These are phyloP conservation scores for Trichosurus vulpecula DNA, from an alignment of 2,797 vertebrate genomes.

Conservation along the genomic window DNA sequence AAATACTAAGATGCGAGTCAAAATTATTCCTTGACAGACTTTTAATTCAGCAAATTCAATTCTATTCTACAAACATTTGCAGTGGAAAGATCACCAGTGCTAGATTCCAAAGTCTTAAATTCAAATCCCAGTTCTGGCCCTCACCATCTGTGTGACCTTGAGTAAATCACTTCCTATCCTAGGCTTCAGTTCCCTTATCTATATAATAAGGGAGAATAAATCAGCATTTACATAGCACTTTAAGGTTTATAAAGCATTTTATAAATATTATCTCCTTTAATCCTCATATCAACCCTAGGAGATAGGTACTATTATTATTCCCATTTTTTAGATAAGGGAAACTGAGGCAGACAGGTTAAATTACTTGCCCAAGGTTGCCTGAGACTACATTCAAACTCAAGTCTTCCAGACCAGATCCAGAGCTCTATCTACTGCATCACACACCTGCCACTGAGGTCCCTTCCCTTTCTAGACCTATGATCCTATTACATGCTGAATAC, in stretches of 20 bases:
- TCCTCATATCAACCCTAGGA: background rate
- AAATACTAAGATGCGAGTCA: background rate
- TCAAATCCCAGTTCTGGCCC: background rate
- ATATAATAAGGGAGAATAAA: background rate
- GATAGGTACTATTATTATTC: background rate
- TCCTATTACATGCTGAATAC: background rate
- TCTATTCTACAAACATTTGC: background rate
- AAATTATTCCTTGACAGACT: background rate
- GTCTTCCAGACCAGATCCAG: background rate
- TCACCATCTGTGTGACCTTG: background rate
- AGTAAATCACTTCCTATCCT: background rate
- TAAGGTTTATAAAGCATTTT: background rate
- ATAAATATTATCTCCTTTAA: background rate
- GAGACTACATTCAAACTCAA: background rate
- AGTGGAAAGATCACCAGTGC: background rate
- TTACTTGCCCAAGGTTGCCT: background rate
- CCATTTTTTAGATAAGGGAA: background rate
- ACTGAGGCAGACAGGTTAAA: background rate
- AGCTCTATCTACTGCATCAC: background rate
- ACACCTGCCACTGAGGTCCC: background rate
- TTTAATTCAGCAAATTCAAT: background rate
- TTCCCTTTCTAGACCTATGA: background rate
- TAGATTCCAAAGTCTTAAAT: background rate
- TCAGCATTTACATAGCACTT: background rate
- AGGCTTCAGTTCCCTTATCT: background rate